Base-by-base conservation (phyloP, 2,888 invertebrate genomes). In the Apamea crenata region DNA sequence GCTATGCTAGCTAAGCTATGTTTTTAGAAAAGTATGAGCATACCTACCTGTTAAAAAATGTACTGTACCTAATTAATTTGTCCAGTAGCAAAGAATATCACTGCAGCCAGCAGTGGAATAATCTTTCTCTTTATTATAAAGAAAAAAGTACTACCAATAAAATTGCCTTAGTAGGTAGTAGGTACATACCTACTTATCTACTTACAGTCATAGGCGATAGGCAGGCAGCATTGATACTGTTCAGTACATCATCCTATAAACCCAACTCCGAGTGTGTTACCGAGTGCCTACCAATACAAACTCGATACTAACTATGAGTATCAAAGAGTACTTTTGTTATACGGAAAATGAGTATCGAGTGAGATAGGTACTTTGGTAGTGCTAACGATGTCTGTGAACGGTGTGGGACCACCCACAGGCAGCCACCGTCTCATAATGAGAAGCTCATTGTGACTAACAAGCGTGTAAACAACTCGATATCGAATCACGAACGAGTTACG, bases 381-480 rank as follows among this genome's bases (percentile, higher is more conserved):
- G 83, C 86, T 86, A 88, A 87, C 86, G 84, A 87, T 50, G 84
- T 84, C 79, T 69, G 69, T 78, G 74, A 77, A 82, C 77, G 69
- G 77, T 82, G 86, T 83, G 25, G 77, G 91, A 91, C 91, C 91
- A 91, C 91, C 91, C 91, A 89, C 87, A 81, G 84, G 63, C 81
- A 67, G 85, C 82, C 86, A 86, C 85, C 83, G 83, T 80, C 80
- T 86, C 78, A 82, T 89, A 85, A 87, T 87, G 80, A 89, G 82
- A 84, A 82, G 84, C 83, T 88, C 88, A 89, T 90, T 90, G 90
- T 88, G 77, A 81, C 84, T 88, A 91, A 91, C 89, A 90, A 83
- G 86, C 91, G 90, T 91, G 91, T 91, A 91, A 91, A 91, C 88
- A 90, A 79, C 84, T 87, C 87, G 89, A 87, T 89, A 81, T 87